Base-by-base conservation (phyloP, 1,140 invertebrate species). In the Heliconius himera region DNA sequence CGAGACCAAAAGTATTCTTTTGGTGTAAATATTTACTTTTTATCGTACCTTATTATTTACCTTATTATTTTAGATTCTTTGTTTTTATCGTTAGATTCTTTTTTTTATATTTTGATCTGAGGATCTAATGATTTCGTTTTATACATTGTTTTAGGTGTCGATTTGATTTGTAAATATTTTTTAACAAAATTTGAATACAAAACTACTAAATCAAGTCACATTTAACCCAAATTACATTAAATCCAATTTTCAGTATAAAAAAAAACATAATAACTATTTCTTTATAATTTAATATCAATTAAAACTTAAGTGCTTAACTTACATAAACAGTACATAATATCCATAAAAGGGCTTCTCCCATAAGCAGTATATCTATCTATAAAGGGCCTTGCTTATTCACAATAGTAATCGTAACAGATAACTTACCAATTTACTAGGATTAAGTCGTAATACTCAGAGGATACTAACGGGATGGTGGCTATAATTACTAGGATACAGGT, bases 371-470 rank as follows among this genome's bases (percentile, higher is more conserved):
- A 46, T 46, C 49, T 51, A 20, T 51, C 49, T 51, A 20, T 20
- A 51, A 20, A 51, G 49, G 8, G 13, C 49, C 49, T 78, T 78
- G 72, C 33, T 73, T 73, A 78, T 88, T 86, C 83, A 84, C 76
- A 74, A 74, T 76, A 60, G 18, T 26, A 38, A 56, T 60, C 26
- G 49, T 66, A 77, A 56, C 73, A 85, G 85, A 87, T 86, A 89
- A 84, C 84, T 82, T 73, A 82, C 82, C 78, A 88, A 89, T 90
- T 86, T 88, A 84, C 77, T 81, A 29, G 81, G 87, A 89, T 89
- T 90, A 89, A 86, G 84, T 88, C 84, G 87, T 89, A 90, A 88
- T 86, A 82, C 84, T 83, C 78, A 81, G 79, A 54, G 80, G 81
- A 77, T 82, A 73, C 76, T 33, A 49, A n/a, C 26, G 77, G 70